phyloP scores from a whole-genome alignment of 2,797 vertebrate genomes.

The Chaenodraco wilsoni region DNA sequence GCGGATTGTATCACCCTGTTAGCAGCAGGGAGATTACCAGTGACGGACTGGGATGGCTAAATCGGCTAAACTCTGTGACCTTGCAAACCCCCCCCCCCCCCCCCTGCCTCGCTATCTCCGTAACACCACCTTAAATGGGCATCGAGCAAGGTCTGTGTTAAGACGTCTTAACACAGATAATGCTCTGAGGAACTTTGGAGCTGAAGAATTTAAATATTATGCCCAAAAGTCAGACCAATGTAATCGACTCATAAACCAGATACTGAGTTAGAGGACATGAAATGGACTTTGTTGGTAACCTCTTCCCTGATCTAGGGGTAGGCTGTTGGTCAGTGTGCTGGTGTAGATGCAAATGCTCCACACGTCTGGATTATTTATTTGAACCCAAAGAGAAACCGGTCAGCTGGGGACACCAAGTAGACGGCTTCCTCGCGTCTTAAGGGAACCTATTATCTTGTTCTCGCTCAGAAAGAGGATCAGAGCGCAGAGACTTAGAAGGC shows the following conservation, averaged over 20 bases:
- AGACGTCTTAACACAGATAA: constrained; percentile 57
- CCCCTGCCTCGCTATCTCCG: constrained; percentile 53
- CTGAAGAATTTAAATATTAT: constrained; percentile 17
- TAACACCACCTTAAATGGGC: constrained; percentile 68
- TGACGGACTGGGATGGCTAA: constrained; percentile 80
- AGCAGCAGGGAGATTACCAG: constrained; percentile 77
- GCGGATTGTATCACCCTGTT: constrained; percentile 69
- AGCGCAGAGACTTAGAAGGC: constrained; percentile 56
- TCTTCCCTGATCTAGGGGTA: background rate
- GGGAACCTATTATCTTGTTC: constrained; percentile 72
- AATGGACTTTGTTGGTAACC: background rate
- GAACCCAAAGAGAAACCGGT: constrained; percentile 25
- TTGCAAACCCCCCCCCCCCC: constrained; percentile 23
- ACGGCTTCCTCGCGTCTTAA: constrained; percentile 58
- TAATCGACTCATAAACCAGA: background rate
- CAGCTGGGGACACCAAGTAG: constrained; percentile 26
- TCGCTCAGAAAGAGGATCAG: constrained; percentile 67
- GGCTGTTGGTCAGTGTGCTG: background rate
- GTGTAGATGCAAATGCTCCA: background rate
- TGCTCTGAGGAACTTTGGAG: constrained; percentile 11
- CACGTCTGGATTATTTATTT: background rate
- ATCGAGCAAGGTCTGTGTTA: constrained; percentile 42
- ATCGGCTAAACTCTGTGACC: constrained; percentile 81
- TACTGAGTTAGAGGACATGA: background rate
- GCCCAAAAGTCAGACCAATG: background rate